Percentiles rank a stretch among this genome's conserved stretches.
Conservation (phyloP, 2,888 invertebrate species). For the Choristoneura rosaceana region DNA sequence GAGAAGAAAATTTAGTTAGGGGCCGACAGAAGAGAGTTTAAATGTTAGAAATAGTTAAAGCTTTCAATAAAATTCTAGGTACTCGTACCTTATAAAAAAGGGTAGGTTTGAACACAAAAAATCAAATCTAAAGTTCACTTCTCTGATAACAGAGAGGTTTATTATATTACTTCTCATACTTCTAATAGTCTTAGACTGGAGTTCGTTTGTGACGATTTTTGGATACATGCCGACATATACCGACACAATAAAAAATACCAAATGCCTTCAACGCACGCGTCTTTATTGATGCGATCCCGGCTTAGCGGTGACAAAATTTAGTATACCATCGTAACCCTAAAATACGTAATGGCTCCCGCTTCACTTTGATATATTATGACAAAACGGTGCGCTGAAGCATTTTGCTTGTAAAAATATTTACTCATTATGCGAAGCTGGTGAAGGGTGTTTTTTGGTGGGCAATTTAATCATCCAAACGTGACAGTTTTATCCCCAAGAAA, state of each 20-base stretch:
- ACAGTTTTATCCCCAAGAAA: not conserved
- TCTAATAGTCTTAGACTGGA: too few species aligned
- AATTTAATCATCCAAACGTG: slow-evolving; percentile 1
- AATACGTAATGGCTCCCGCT: slow-evolving; percentile 38
- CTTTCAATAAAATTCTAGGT: too few species aligned
- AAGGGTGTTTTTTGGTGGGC: slow-evolving; percentile 9
- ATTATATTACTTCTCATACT: too few species aligned
- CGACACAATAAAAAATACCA: slow-evolving; percentile 24
- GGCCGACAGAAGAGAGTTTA: too few species aligned
- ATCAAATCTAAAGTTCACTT: too few species aligned
- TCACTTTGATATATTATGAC: slow-evolving; percentile 42
- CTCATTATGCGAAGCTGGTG: slow-evolving; percentile 18
- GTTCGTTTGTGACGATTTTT: too few species aligned
- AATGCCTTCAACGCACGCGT: slow-evolving; percentile 20
- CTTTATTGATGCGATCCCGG: slow-evolving; percentile 40
- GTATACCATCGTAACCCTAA: slow-evolving; percentile 40
- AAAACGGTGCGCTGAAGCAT: slow-evolving; percentile 38
- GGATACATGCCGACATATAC: not conserved
- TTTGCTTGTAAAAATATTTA: slow-evolving; percentile 40
- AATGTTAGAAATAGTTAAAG: too few species aligned
- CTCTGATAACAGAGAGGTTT: too few species aligned
- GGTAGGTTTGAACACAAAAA: too few species aligned
- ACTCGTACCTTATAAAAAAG: too few species aligned
- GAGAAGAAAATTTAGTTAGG: too few species aligned
- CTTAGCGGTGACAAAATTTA: slow-evolving; percentile 41